These are phyloP conservation scores for Panthera leo DNA, from an alignment of 2,113 vertebrate species.

Conservation along the genomic window DNA sequence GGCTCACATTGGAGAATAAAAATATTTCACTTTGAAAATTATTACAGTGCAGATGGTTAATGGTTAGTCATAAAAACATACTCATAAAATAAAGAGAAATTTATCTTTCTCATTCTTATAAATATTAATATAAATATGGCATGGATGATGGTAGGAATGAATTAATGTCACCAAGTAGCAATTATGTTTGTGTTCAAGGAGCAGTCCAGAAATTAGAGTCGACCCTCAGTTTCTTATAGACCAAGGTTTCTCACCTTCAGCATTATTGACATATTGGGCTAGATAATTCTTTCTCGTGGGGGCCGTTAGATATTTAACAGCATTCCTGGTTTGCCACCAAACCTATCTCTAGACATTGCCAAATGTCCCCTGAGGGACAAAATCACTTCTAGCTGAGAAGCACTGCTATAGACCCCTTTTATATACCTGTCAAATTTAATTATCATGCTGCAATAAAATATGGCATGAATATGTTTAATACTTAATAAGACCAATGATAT, in stretches of 20 bases:
- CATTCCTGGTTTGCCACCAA: not conserved
- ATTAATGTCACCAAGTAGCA: not conserved
- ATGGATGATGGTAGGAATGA: not conserved
- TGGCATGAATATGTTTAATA: not conserved
- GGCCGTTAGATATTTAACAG: not conserved
- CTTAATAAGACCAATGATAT: not conserved
- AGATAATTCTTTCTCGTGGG: not conserved
- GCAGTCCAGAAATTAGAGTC: not conserved
- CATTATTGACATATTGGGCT: not conserved
- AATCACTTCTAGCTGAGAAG: not conserved
- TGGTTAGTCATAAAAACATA: constrained; percentile 45
- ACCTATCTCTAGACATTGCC: not conserved
- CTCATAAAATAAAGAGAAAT: constrained; percentile 46
- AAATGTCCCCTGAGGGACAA: not conserved
- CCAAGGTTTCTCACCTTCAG: not conserved
- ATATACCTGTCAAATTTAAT: not conserved
- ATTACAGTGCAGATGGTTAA: constrained; percentile 58
- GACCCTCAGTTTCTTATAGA: not conserved
- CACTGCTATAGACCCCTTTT: not conserved
- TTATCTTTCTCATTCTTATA: constrained; percentile 48
- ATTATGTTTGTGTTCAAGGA: not conserved
- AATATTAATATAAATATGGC: constrained; percentile 70
- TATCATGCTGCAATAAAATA: not conserved
- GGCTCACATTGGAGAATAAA: not conserved
- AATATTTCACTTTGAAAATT: constrained; percentile 43